Evolutionary conservation across 2,888 invertebrate genomes (phyloP).

Genomic region (Odontothrips loti): DNA sequence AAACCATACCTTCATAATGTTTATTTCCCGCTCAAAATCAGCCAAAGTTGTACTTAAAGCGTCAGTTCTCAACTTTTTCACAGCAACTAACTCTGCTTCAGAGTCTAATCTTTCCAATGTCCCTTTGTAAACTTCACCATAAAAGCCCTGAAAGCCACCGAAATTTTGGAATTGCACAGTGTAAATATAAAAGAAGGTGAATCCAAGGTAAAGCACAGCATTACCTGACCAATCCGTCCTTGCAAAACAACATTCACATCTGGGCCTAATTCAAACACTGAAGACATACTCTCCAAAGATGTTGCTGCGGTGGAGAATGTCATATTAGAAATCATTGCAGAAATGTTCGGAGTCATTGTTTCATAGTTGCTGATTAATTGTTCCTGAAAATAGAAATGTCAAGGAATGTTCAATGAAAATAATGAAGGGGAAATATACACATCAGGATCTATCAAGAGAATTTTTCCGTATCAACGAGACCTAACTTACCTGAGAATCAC

Average conservation of each 20-base stretch:
- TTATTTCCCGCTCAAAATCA: slow-evolving; percentile 80
- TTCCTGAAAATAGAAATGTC: neutral
- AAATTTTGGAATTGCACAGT: too few relatives aligned
- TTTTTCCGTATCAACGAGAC: neutral
- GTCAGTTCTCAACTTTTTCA: slow-evolving; percentile 60
- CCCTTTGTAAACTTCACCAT: slow-evolving; percentile 79
- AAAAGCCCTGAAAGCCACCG: slow-evolving; percentile 62
- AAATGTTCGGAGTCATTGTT: slow-evolving; percentile 44
- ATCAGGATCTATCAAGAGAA: neutral
- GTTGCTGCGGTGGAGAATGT: slow-evolving; percentile 46
- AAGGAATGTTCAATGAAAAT: neutral
- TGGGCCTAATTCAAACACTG: slow-evolving; percentile 54
- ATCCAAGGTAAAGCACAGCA: slow-evolving; percentile 40
- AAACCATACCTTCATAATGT: slow-evolving; percentile 72
- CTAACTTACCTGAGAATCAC: slow-evolving; percentile 30
- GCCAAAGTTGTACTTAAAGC: slow-evolving; percentile 45
- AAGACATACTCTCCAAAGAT: slow-evolving; percentile 47
- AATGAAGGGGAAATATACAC: neutral
- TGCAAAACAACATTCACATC: slow-evolving; percentile 58
- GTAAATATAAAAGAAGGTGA: slow-evolving; percentile 36
- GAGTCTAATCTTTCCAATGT: slow-evolving; percentile 57
- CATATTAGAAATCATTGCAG: slow-evolving; percentile 45
- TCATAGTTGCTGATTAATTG: neutral
- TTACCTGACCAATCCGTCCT: slow-evolving; percentile 57
- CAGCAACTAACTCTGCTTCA: slow-evolving; percentile 58